Evolutionary conservation across 2,888 invertebrate species (phyloP), one percentile per base, ranked within the genome.

Genomic region (Drosophila paranaensis): DNA sequence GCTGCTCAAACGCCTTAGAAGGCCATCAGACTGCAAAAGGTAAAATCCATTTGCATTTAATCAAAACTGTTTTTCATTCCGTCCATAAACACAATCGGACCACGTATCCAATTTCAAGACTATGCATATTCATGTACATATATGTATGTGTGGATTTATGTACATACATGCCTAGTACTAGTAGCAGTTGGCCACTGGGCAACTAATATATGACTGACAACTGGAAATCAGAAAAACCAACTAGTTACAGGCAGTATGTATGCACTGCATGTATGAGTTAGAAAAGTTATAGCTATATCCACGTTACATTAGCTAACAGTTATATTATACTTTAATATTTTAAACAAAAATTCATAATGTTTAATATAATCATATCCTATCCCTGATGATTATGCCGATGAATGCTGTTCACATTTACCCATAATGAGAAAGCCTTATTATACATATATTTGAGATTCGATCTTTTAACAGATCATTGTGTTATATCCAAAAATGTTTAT

Each of bases 11-110:
- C 20, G 40, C 60, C 77, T 62, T 69, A 73, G 61, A 77, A 69
- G 69, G 65, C 56, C 65, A 13, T 14, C 40, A 13, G 27, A 20
- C 63, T 55, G 33, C 16, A 73, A 61, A 65, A 54, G 53, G 60
- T 51, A 45, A 74, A 50, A 58, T 46, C 48, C 25, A 77, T 77
- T 77, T 75, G 77, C 79, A 77, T 74, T 79, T 50, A 56, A 70
- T 65, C 70, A 74, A 66, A 60, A 62, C 51, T 16, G 46, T 55
- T 65, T 78, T 74, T 55, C 70, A 79, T 74, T 62, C 66, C 35
- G 56, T 56, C 62, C 79, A 74, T 65, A 70, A 70, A 74, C 27
- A 30, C 46, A 51, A 37, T 35, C 39, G 14, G 16, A 35, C 42
- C 64, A 35, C 27, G 33, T 46, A 40, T 42, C 42, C 27, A 66